Conservation (phyloP, 2,113 vertebrate species). For the Pimephales promelas region DNA sequence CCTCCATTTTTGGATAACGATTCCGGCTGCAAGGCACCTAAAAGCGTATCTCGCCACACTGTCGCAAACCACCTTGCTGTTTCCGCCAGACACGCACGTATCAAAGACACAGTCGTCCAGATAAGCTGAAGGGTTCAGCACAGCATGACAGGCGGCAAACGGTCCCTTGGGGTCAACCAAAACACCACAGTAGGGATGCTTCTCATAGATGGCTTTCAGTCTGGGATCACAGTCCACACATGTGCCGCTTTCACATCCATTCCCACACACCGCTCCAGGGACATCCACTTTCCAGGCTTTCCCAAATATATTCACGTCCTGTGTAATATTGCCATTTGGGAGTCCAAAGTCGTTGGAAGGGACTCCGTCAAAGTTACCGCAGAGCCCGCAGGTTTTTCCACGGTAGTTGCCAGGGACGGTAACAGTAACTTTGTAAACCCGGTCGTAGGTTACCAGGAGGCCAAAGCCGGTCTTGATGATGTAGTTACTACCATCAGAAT, state of each 20-base stretch:
- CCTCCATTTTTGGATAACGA: conserved; percentile 70
- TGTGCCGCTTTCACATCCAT: conserved; percentile 62
- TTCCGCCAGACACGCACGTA: conserved; percentile 67
- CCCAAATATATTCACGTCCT: conserved; percentile 61
- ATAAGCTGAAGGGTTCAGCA: conserved; percentile 67
- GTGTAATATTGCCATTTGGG: conserved; percentile 27
- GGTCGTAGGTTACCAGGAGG: conserved; percentile 69
- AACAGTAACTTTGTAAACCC: conserved; percentile 66
- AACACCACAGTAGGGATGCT: conserved; percentile 67
- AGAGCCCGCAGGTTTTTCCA: conserved; percentile 70
- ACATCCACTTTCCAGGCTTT: conserved; percentile 68
- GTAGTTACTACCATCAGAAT: conserved; percentile 53
- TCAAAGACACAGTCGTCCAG: conserved; percentile 74
- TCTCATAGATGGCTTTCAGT: conserved; percentile 64
- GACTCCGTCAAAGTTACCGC: conserved; percentile 73
- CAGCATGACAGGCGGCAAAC: conserved; percentile 68
- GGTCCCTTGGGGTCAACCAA: conserved; percentile 65
- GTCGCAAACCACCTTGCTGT: conserved; percentile 68
- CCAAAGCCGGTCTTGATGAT: conserved; percentile 67
- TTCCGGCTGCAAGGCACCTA: conserved; percentile 66
- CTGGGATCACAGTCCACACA: conserved; percentile 52
- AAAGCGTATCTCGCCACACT: conserved; percentile 70
- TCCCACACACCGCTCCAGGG: conserved; percentile 59
- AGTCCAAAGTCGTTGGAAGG: conserved; percentile 65
- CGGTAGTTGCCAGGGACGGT: conserved; percentile 70